Conservation (phyloP, 2,888 invertebrate genomes). For the Erynnis tages region DNA sequence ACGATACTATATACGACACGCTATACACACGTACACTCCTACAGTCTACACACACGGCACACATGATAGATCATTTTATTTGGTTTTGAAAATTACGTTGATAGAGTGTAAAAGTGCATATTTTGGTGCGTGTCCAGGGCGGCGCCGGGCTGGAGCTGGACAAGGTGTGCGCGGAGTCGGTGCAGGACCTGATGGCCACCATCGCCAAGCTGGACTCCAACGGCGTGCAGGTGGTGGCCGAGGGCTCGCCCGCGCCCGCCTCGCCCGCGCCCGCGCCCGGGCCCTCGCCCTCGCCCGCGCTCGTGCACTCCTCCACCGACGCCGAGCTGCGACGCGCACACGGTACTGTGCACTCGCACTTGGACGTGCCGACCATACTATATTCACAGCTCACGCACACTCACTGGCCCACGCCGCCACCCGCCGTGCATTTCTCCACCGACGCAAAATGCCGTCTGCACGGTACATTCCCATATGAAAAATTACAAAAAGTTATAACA, state of each 20-base stretch:
- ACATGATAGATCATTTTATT: neutral
- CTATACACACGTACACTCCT: neutral
- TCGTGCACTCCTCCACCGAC: conserved; percentile 89
- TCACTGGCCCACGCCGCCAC: too few relatives aligned
- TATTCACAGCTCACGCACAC: too few relatives aligned
- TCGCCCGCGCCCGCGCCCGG: conserved; percentile 76
- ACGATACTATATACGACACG: neutral
- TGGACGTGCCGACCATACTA: too few relatives aligned
- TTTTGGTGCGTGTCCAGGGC: conserved; percentile 37
- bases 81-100: neutral
- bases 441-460: too few relatives aligned
- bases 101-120: too few relatives aligned
- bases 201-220: conserved; percentile 93
- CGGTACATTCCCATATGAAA: too few relatives aligned
- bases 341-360: neutral
- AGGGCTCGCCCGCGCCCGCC: conserved; percentile 55
- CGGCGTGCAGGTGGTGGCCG: conserved; percentile 86
- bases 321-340: conserved; percentile 50
- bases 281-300: conserved; percentile 72
- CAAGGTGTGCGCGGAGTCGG: conserved; percentile 91
- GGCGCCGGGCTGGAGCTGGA: conserved; percentile 82
- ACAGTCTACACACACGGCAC: too few relatives aligned
- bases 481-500: too few relatives aligned
- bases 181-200: conserved; percentile 92
- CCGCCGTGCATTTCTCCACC: too few relatives aligned